Evolutionary conservation across 2,797 vertebrate species (phyloP).

Genomic region (Columba guinea): DNA sequence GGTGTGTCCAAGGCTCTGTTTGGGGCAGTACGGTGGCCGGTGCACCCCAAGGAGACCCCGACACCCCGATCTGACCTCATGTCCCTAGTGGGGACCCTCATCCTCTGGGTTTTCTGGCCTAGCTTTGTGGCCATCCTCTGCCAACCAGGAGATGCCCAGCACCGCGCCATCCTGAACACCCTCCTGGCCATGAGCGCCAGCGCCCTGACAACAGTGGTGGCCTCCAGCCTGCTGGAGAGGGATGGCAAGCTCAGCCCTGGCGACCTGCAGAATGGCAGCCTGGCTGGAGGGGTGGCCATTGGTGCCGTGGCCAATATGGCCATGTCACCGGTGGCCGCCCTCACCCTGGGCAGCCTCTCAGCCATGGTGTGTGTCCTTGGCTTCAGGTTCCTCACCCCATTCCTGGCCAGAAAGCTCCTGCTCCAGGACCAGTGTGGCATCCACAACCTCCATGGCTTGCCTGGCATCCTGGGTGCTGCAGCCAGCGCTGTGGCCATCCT

Average conservation of each 20-base stretch:
- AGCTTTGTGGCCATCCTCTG: slow-evolving; percentile 85
- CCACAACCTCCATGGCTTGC: slow-evolving; percentile 87
- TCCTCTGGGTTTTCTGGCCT: slow-evolving; percentile 92
- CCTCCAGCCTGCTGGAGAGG: slow-evolving; percentile 81
- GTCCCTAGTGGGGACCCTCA: slow-evolving; percentile 82
- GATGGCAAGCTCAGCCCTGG: slow-evolving; percentile 80
- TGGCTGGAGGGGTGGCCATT: slow-evolving; percentile 85
- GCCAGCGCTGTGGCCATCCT: slow-evolving; percentile 80
- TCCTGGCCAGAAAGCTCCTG: slow-evolving; percentile 68
- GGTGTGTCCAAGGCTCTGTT: slow-evolving; percentile 83
- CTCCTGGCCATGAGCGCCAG: slow-evolving; percentile 84
- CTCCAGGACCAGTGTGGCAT: slow-evolving; percentile 88
- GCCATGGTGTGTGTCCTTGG: slow-evolving; percentile 81
- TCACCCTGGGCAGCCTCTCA: slow-evolving; percentile 80
- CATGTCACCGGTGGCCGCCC: slow-evolving; percentile 77
- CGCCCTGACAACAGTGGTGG: slow-evolving; percentile 79
- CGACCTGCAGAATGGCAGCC: slow-evolving; percentile 86
- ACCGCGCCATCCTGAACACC: slow-evolving; percentile 85
- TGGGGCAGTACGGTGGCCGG: slow-evolving; percentile 51
- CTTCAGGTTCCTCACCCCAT: slow-evolving; percentile 82
- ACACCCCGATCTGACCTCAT: slow-evolving; percentile 81
- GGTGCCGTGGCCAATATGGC: slow-evolving; percentile 84
- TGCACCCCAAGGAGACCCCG: slow-evolving; percentile 79
- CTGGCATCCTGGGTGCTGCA: slow-evolving; percentile 78
- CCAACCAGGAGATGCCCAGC: slow-evolving; percentile 81